Evolutionary conservation across 2,888 invertebrate species (phyloP), one percentile per base, ranked within the genome.

Genomic region (Camptogramma bilineatum): DNA sequence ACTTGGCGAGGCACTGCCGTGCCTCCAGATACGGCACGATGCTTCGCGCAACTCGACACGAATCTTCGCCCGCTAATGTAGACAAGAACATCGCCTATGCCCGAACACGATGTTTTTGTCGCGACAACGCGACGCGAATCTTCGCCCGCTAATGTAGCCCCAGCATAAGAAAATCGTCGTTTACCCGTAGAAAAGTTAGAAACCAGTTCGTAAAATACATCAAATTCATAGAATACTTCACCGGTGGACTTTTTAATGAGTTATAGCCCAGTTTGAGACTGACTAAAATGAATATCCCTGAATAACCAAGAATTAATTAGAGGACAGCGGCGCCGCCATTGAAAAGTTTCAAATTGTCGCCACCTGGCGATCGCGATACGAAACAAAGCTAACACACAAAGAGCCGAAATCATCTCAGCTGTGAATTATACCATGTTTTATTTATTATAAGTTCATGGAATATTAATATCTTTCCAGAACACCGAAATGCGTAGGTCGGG

Each of bases 231-330:
- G 64, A 79, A 77, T 76, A 75, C 73, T 77, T 75, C 72, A 74
- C 71, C 70, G 65, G 71, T 71, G 74, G 70, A 80, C 79, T 79
- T 82, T 86, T 84, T 84, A 84, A 85, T 82, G 83, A 85, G 81
- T 81, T 80, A 73, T 72, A 73, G 73, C 72, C 58, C 56, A 73
- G 65, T 75, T 62, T 63, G 64, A 75, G 69, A 69, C 67, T 69
- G 62, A 68, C 79, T 73, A 71, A 76, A 82, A 79, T 73, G 75
- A 82, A 81, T 77, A 72, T 69, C 73, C 72, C 66, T 69, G 75
- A 83, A 81, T 82, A 79, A 78, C 69, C 78, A 81, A 82, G 79
- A 86, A 86, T 86, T 85, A 86, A 87, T 86, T 85, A 86, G 77
- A 77, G 74, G 77, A 77, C 71, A 75, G 76, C 74, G 72, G 72